phyloP scores from a whole-genome alignment of 1,140 invertebrate genomes.

The Trachymyrmex septentrionalis region DNA sequence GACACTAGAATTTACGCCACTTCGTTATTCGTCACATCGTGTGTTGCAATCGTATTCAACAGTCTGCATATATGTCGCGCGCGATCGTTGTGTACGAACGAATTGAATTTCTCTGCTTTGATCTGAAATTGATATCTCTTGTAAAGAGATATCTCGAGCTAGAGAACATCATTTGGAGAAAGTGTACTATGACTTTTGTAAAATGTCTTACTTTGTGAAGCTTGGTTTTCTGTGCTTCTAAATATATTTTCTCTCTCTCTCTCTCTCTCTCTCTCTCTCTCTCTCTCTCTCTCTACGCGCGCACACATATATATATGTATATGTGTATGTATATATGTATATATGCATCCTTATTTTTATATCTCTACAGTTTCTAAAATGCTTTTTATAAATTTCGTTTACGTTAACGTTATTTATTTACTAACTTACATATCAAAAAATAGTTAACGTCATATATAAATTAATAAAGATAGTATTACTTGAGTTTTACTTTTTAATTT shows the following conservation, averaged over 20 bases:
- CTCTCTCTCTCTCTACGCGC: no score
- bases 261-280: not conserved
- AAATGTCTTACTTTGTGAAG: not conserved
- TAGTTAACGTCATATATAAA: no score
- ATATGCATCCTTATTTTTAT: not conserved
- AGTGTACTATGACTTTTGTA: not conserved
- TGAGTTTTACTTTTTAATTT: no score
- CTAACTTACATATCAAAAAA: not conserved
- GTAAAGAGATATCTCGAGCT: not conserved
- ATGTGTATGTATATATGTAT: no score
- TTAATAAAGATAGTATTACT: no score
- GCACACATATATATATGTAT: no score
- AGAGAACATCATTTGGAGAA: not conserved
- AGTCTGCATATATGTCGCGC: not conserved
- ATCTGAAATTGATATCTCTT: constrained; percentile 41
- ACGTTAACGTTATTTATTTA: not conserved
- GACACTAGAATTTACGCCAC: not conserved
- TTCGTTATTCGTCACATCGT: constrained; percentile 20
- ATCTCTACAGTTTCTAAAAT: not conserved
- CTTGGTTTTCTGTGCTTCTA: not conserved
- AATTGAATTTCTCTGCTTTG: constrained; percentile 51
- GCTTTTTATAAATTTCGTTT: not conserved
- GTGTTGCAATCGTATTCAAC: constrained; percentile 1
- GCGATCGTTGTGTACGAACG: not conserved
- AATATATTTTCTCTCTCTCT: not conserved